A percentile compares a stretch with the other conserved stretches of the same genome.
Conservation (phyloP, 2,888 invertebrate genomes). For the Thereva unica region DNA sequence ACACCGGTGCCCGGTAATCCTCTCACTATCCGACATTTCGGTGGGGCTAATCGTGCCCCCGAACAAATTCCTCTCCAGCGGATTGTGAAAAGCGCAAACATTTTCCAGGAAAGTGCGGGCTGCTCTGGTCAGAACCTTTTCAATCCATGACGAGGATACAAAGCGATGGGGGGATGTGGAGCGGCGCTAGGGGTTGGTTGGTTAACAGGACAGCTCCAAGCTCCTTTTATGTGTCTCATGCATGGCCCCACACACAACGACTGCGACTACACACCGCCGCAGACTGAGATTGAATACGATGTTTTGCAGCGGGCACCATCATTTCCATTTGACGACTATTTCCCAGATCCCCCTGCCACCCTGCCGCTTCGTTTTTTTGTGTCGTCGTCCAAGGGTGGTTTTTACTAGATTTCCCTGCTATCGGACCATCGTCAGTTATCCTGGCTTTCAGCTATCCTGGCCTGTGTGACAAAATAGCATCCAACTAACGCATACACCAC, state of each 20-base stretch:
- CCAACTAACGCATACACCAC: slow-evolving; percentile 8
- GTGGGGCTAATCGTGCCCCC: slow-evolving; percentile 29
- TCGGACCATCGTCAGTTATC: slow-evolving; percentile 13
- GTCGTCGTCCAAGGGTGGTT: background rate
- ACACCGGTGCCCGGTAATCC: background rate
- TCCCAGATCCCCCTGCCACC: slow-evolving; percentile 5
- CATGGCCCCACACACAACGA: slow-evolving; percentile 2
- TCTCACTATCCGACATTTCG: slow-evolving; percentile 14
- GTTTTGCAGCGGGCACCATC: slow-evolving; percentile 32
- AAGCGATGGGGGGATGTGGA: background rate
- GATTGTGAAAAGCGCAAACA: slow-evolving; percentile 32
- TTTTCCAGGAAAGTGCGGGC: slow-evolving; percentile 32
- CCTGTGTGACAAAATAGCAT: slow-evolving; percentile 30
- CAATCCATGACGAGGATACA: slow-evolving; percentile 27
- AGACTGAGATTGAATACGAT: slow-evolving; percentile 22
- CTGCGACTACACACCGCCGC: background rate
- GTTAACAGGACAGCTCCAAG: slow-evolving; percentile 3
- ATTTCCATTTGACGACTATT: slow-evolving; percentile 34
- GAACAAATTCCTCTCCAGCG: slow-evolving; percentile 24
- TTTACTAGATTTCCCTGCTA: slow-evolving; percentile 11
- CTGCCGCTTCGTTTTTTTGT: slow-evolving; percentile 1
- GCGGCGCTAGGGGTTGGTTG: too few species aligned
- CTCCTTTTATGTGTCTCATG: slow-evolving; percentile 15
- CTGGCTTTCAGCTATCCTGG: slow-evolving; percentile 14
- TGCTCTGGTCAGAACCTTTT: slow-evolving; percentile 25